These are phyloP conservation scores for Chinchilla lanigera DNA, from an alignment of 2,113 vertebrate genomes.

Conservation along the genomic window DNA sequence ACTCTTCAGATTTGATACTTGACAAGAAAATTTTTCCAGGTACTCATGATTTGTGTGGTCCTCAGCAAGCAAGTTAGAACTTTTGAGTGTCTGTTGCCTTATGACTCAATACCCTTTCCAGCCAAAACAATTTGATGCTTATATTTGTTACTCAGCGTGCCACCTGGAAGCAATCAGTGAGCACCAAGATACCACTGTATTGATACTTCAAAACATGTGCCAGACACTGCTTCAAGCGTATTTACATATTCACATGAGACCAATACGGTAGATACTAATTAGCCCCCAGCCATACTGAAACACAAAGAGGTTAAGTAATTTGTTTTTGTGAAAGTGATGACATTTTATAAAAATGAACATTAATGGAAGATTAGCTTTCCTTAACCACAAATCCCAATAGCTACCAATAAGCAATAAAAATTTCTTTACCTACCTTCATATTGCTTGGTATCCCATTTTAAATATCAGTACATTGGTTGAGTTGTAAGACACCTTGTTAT, in stretches of 20 bases:
- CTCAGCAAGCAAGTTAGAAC: background rate
- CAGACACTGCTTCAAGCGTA: background rate
- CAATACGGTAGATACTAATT: background rate
- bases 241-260: background rate
- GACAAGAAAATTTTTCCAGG: background rate
- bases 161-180: background rate
- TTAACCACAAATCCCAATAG: background rate
- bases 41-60: background rate
- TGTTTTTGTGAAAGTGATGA: background rate
- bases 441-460: background rate
- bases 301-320: background rate
- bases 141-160: background rate
- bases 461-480: background rate
- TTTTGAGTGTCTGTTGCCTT: background rate
- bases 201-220: background rate
- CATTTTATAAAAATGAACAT: background rate
- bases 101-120: background rate
- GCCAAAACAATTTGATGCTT: background rate
- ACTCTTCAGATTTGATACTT: background rate
- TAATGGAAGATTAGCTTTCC: background rate
- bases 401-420: background rate
- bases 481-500: background rate
- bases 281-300: background rate
- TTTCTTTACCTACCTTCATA: background rate
- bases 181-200: background rate